Evolutionary conservation across 2,888 invertebrate species (phyloP), one percentile per base, ranked within the genome.

Genomic region (Chesias legatella): DNA sequence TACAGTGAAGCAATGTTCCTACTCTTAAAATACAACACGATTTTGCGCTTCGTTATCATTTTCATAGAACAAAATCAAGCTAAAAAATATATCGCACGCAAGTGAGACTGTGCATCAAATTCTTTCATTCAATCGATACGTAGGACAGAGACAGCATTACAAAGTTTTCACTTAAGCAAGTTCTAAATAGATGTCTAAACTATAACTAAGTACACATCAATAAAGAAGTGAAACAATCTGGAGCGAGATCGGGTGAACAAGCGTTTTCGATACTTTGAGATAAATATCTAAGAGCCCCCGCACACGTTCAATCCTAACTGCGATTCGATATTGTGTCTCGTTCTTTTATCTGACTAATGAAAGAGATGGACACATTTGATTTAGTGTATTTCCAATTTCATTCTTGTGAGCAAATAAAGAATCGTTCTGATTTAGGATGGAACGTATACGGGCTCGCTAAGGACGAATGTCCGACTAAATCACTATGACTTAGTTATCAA

Each of bases 401-500:
- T n/a, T n/a, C n/a, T n/a, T n/a, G n/a, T n/a, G n/a, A n/a, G n/a
- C n/a, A n/a, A n/a, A n/a, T n/a, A n/a, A n/a, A n/a, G n/a, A n/a
- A 17, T 17, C 13, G 5, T 17, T 5, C 13, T 17, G 13, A 17
- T 17, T 17, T 17, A 17, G 2, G 13, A 17, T 2, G 2, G 13
- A 17, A 17, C 13, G 13, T 17, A 17, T 5, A 17, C 13, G 13
- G 13, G 13, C 13, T 17, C 13, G 13, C 44, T 44, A 58, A 60
- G 70, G 70, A 70, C 68, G 50, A 67, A 47, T 54, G 64, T 57
- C 60, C 68, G 64, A 66, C 67, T 70, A 71, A 51, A 74, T 68
- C 61, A 67, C 79, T 82, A 85, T 79, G 82, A 85, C 83, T 82
- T 82, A 85, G 79, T 75, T 77, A 73, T 69, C 71, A 68, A 79